These are phyloP conservation scores for Semotilus atromaculatus DNA, from an alignment of 2,797 vertebrate species.

Conservation along the genomic window DNA sequence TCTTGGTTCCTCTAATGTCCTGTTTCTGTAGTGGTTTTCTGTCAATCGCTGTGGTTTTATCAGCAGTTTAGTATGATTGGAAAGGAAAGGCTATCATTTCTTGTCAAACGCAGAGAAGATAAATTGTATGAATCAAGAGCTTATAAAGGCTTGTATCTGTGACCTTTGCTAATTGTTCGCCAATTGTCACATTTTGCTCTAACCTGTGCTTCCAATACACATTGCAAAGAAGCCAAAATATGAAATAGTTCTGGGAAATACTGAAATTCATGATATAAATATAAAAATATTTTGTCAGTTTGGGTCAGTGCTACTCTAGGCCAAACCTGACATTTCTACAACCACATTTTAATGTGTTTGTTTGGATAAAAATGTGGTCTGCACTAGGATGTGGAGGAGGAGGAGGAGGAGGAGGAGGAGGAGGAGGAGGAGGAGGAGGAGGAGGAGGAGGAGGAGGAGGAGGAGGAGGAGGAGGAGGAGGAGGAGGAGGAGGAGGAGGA, in stretches of 20 bases:
- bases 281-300: not conserved
- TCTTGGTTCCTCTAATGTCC: not conserved
- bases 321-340: conserved; percentile 25
- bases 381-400: conserved; percentile 28
- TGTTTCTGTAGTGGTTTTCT: conserved; percentile 25
- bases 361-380: conserved; percentile 48
- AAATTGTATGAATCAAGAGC: not conserved
- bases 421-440: too few species aligned
- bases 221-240: not conserved
- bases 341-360: conserved; percentile 42
- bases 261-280: not conserved
- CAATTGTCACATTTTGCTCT: not conserved
- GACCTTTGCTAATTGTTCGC: not conserved
- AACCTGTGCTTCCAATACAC: not conserved
- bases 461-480: too few species aligned
- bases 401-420: too few species aligned
- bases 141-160: not conserved
- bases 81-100: conserved; percentile 4
- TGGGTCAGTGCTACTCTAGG: conserved; percentile 18
- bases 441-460: too few species aligned
- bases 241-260: conserved; percentile 22
- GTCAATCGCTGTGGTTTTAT: conserved; percentile 25
- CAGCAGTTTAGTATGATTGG: not conserved
- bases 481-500: too few species aligned
- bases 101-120: not conserved